These are phyloP conservation scores for Tapirus terrestris DNA, from an alignment of 2,113 vertebrate genomes.

Conservation along the genomic window DNA sequence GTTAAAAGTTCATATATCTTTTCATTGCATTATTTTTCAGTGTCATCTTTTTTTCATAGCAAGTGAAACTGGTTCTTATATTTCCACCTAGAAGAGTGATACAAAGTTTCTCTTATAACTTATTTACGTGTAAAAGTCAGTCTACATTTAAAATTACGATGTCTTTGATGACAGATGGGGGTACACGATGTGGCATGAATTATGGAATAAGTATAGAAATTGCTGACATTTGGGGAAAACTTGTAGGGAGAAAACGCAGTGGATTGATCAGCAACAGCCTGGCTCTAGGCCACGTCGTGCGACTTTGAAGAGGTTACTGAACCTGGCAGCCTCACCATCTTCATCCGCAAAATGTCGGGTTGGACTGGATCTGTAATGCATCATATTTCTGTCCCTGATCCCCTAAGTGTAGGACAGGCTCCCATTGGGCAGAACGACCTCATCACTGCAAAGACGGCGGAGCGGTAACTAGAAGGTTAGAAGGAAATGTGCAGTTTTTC, in stretches of 20 bases:
- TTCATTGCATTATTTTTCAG: slow-evolving; percentile 44
- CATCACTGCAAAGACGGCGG: background rate
- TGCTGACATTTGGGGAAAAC: background rate
- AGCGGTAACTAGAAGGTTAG: background rate
- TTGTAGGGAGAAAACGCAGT: background rate
- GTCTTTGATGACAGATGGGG: background rate
- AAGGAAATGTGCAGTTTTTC: background rate
- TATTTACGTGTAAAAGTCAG: slow-evolving; percentile 32
- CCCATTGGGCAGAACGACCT: background rate
- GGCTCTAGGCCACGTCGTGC: background rate
- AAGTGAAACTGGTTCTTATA: background rate
- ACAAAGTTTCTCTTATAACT: slow-evolving; percentile 45
- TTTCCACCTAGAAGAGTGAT: background rate
- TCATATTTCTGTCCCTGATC: background rate
- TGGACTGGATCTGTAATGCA: background rate
- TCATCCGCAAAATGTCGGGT: background rate
- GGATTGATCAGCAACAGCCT: background rate
- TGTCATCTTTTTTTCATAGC: background rate
- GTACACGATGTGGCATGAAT: background rate
- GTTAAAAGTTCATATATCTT: slow-evolving; percentile 37
- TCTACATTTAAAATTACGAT: slow-evolving; percentile 42
- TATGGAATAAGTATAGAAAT: background rate
- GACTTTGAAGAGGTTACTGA: background rate
- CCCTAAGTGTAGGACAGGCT: rapidly evolving
- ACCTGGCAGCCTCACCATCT: background rate